Evolutionary conservation across 2,888 invertebrate genomes (phyloP).

Genomic region (Eupithecia insigniata): DNA sequence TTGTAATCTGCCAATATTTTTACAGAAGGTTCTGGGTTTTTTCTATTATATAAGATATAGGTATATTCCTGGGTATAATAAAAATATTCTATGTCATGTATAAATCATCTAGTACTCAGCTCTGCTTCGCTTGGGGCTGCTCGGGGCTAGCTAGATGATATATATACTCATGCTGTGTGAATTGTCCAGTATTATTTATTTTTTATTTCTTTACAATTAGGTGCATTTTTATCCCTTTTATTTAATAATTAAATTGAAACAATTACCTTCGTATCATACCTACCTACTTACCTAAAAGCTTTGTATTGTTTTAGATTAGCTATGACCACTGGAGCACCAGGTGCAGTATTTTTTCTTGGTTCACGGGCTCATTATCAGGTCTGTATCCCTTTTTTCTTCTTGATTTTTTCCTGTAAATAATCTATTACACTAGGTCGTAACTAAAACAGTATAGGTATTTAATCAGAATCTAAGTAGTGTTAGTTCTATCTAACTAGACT

Average conservation of each 20-base stretch:
- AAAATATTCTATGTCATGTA: too few species aligned
- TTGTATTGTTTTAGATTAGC: conserved; percentile 41
- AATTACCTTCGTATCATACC: background rate
- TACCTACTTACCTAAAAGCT: background rate
- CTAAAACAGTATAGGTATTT: background rate
- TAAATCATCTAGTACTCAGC: too few species aligned
- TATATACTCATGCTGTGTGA: too few species aligned
- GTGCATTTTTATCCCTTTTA: background rate
- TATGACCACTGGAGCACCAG: conserved; percentile 67
- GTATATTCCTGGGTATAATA: too few species aligned
- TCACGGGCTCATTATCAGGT: conserved; percentile 78
- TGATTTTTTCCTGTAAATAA: too few species aligned
- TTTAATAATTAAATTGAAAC: background rate
- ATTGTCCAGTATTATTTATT: too few species aligned
- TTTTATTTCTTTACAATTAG: background rate
- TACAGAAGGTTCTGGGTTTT: too few species aligned
- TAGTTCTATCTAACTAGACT: background rate
- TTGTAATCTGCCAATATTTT: too few species aligned
- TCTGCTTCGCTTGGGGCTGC: too few species aligned
- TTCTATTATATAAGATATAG: too few species aligned
- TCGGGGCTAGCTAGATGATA: too few species aligned
- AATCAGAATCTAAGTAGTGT: background rate
- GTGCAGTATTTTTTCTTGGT: conserved; percentile 77
- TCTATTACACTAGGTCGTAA: background rate
- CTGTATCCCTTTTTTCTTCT: conserved; percentile 20